Base-by-base conservation (phyloP, 2,113 vertebrate genomes). In the Phaetusa simplex region DNA sequence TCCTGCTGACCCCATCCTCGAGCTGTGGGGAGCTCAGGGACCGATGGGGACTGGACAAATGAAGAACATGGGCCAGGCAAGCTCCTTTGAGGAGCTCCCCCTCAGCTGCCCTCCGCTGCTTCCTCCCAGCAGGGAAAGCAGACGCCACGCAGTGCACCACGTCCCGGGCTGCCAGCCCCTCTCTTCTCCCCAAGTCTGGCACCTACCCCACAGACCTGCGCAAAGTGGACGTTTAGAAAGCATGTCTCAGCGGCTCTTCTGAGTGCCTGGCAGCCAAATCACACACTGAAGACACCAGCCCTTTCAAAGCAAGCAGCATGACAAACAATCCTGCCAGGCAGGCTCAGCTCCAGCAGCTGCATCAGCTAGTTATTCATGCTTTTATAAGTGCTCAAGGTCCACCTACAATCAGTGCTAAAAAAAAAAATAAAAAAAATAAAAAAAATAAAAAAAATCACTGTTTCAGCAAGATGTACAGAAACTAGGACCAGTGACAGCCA, bases 81-180 rank as follows among this genome's bases (percentile, higher is more conserved):
- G 66, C 43, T 71, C n/a, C 79, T 29, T 5, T 45, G n/a, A 93
- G 56, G 8, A 56, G 34, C 24, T 58, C 8, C 8, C 19, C 15
- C 45, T 47, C 64, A 19, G 34, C 70, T 49, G 42, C 14, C 17
- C 29, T 84, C 38, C 1, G 0, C 12, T 43, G 30, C 30, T 45
- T 18, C 32, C 43, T 56, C 55, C 3, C 62, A 29, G 34, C 0
- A 1, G 24, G 47, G 17, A 49, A 55, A 24, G 61, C 1, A 0
- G 45, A 24, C 1, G 9, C 24, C 86, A 43, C 7, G 0, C 24
- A 52, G 82, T 43, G 58, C 21, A 24, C 19, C 52, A 29, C 0
- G 2, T 10, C 47, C 65, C 10, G 6, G 32, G 27, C 24, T 71
- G 65, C 34, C 64, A 89, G 21, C 10, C 8, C 8, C 12, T 1